Conservation (phyloP, 1,140 invertebrate species). For the Tetragonula clypearis region DNA sequence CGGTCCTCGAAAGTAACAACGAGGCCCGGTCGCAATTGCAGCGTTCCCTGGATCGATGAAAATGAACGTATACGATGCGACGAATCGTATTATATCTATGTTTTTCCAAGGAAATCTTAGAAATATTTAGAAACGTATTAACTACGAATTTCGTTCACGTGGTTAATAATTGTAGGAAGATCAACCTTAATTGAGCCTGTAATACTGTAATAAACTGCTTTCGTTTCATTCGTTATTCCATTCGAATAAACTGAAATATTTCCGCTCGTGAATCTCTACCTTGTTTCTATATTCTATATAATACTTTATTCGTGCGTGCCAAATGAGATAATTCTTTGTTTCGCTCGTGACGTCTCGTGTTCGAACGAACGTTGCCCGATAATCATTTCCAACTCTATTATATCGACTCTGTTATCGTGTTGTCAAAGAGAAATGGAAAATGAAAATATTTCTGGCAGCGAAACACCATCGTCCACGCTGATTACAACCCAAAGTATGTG, state of each 20-base stretch:
- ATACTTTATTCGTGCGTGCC: not conserved
- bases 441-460: no score
- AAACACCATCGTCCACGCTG: no score
- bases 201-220: no score
- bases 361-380: not conserved
- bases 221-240: not conserved
- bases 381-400: not conserved
- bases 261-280: no score
- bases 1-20: slow-evolving; percentile 28
- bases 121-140: not conserved
- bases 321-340: not conserved
- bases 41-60: slow-evolving; percentile 9
- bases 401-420: no score
- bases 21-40: slow-evolving; percentile 4
- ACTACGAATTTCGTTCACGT: not conserved
- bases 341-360: not conserved
- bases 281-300: not conserved
- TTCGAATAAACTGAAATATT: not conserved
- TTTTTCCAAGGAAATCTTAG: not conserved
- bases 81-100: not conserved
- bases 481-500: not conserved
- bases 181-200: no score
- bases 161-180: no score
- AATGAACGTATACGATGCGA: not conserved
- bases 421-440: no score